phyloP scores from a whole-genome alignment of 2,113 vertebrate genomes.

The Brevimyrus niger region DNA sequence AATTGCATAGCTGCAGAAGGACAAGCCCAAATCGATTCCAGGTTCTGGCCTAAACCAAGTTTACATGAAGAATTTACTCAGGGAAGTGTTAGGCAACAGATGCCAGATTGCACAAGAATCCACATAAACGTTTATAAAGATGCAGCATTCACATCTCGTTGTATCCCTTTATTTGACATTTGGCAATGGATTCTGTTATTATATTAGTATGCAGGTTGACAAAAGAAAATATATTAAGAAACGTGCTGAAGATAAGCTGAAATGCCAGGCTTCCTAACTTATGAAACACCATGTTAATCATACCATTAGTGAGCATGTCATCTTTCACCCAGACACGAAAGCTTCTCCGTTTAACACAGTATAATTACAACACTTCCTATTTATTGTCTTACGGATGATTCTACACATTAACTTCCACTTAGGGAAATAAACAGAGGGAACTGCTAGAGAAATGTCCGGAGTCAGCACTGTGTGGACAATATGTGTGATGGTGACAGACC shows the following conservation, averaged over 20 bases:
- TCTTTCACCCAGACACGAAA: not conserved
- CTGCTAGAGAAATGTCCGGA: not conserved
- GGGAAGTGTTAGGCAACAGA: not conserved
- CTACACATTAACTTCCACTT: not conserved
- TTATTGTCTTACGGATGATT: not conserved
- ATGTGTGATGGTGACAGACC: not conserved
- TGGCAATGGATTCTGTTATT: not conserved
- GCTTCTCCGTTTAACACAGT: not conserved
- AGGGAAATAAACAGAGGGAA: slow-evolving; percentile 1
- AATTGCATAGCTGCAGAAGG: not conserved
- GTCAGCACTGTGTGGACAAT: not conserved
- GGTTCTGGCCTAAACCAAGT: not conserved
- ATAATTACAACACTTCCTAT: not conserved
- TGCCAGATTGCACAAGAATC: slow-evolving; percentile 6
- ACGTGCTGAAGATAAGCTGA: not conserved
- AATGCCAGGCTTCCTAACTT: not conserved
- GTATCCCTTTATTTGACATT: not conserved
- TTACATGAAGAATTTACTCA: slow-evolving; percentile 2
- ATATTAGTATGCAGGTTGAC: not conserved
- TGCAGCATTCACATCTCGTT: not conserved
- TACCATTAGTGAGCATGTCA: not conserved
- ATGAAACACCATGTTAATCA: not conserved
- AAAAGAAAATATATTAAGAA: not conserved
- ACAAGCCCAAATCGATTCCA: not conserved
- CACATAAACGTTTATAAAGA: slow-evolving; percentile 14